These are phyloP conservation scores for Rosalia funebris DNA, from an alignment of 2,888 invertebrate genomes.

Conservation along the genomic window DNA sequence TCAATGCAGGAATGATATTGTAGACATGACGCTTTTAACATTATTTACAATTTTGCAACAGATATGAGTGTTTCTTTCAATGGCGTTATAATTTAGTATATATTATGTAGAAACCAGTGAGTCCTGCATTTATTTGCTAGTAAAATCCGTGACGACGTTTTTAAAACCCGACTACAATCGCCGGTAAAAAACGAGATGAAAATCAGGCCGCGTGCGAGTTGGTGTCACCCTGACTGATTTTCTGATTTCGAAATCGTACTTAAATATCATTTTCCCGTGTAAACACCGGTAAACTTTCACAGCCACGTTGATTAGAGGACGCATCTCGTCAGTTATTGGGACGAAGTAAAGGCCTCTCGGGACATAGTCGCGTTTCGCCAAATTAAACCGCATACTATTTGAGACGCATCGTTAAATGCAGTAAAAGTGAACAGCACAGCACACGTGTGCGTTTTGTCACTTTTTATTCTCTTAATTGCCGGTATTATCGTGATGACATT, in stretches of 20 bases:
- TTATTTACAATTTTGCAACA: too few relatives aligned
- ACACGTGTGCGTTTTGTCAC: slow-evolving; percentile 51
- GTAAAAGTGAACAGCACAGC: slow-evolving; percentile 54
- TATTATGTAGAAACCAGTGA: too few relatives aligned
- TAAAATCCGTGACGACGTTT: too few relatives aligned
- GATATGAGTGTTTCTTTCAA: too few relatives aligned
- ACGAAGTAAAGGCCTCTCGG: slow-evolving; percentile 40
- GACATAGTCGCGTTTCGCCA: slow-evolving; percentile 49
- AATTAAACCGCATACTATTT: slow-evolving; percentile 48
- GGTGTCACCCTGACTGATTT: slow-evolving; percentile 32
- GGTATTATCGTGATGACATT: slow-evolving; percentile 25
- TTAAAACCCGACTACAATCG: too few relatives aligned
- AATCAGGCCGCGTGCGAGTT: slow-evolving; percentile 3
- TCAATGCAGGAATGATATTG: too few relatives aligned
- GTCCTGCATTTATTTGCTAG: too few relatives aligned
- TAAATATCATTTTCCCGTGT: slow-evolving; percentile 44
- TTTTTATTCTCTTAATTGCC: slow-evolving; percentile 48
- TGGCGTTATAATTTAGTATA: too few relatives aligned
- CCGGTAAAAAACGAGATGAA: too few relatives aligned
- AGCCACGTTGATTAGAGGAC: slow-evolving; percentile 35
- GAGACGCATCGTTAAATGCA: slow-evolving; percentile 46
- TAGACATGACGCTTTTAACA: too few relatives aligned
- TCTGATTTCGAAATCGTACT: slow-evolving; percentile 38
- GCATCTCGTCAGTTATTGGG: slow-evolving; percentile 47
- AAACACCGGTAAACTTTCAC: slow-evolving; percentile 49